Base-by-base conservation (phyloP, 2,113 vertebrate genomes). In the Ascaphus truei region DNA sequence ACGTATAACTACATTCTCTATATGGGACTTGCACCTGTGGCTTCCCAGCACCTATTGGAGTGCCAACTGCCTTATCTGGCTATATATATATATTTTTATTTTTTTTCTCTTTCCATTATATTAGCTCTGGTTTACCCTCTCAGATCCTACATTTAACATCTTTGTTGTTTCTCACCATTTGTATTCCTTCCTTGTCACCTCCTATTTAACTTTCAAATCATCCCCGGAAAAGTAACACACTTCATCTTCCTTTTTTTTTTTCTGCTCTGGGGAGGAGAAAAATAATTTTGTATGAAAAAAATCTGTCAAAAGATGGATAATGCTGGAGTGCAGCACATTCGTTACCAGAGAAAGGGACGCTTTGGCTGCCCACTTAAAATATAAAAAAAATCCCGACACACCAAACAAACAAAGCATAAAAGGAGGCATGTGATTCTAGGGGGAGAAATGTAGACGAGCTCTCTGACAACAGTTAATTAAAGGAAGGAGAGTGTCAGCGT, bases 391-490 rank as follows among this genome's bases (percentile, higher is more conserved):
- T 69, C n/a, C n/a, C n/a, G 67, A 61, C 56, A 71, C 43, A 71
- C 45, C 60, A 52, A 71, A 60, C 43, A 69, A 60, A 57, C 56
- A 51, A 69, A 50, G 43, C 31, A 69, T 37, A 26, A 59, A 60
- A 30, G 33, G 34, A 52, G 36, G 18, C 45, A 41, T 51, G 34
- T 29, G 34, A 60, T 52, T 71, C 67, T 71, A 61, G 51, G 52
- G 67, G 67, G 67, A 68, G 34, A 69, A 60, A 71, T 61, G 45
- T 45, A 71, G 67, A 71, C 60, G 26, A 52, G 67, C 56, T 61
- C 47, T 71, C 25, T 61, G 67, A 71, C 52, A 71, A 59, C 45
- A 52, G 67, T 61, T 71, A 71, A 71, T 61, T 61, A 71, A 61
- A 71, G 67, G 57, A 11, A 71, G 47, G 18, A 71, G 33, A 61